Base-by-base conservation (phyloP, 2,888 invertebrate species). In the Melipona bicolor region DNA sequence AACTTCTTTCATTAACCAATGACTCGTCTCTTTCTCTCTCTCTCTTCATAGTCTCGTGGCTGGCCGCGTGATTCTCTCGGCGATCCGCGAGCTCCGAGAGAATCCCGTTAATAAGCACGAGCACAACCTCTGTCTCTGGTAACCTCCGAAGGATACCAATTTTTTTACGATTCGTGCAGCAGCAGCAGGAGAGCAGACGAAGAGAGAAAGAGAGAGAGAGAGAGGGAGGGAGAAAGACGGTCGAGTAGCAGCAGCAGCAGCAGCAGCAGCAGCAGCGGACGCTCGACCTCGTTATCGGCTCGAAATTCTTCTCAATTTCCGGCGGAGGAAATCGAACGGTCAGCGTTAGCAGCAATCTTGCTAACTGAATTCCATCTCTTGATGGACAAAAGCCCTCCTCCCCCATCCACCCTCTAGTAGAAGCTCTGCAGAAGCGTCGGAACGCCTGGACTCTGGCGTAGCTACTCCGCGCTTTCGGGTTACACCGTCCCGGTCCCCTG, bases 311-410 rank as follows among this genome's bases (percentile, higher is more conserved):
- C 85, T 77, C 84, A 77, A 85, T 85, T 84, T 85, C 85, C 84
- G 77, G 81, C 4, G 24, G 84, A 74, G 85, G 81, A 85, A 84
- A 84, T 81, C 84, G 84, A 84, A 75, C 73, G 84, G 85, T 84
- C 84, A 78, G 80, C 74, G n/a, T 62, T 32, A 32, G 84, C 56
- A 69, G 79, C 83, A 84, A 84, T 84, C 84, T 79, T 74, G 81
- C 81, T 86, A 88, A 88, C 89, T 79, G 87, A 83, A 87, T 88
- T 88, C 88, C 87, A 78, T 88, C 81, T 81, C 76, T 80, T 65
- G 82, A 84, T 84, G 88, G 88, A 84, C 87, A 76, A 88, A 85
- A 76, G 88, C 80, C 43, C 43, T 43, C 43, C 9, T 43, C 43
- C 43, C 43, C 9, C 43, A 9, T 1, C 36, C 9, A 1, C 11